Conservation (phyloP, 2,113 vertebrate genomes). For the Suncus etruscus region DNA sequence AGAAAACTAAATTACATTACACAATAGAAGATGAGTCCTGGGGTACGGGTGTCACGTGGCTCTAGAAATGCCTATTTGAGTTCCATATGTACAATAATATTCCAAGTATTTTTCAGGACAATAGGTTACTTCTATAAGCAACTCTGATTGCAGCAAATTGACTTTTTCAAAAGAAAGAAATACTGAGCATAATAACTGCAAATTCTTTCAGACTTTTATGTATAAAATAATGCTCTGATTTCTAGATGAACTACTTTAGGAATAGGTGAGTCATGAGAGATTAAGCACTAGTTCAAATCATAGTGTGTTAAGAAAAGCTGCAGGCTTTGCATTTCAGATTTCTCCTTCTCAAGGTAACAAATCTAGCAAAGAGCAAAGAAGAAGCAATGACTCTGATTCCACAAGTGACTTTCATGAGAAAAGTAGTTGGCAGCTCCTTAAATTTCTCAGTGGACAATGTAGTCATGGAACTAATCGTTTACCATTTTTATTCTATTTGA, state of each 20-base stretch:
- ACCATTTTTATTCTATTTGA: background rate
- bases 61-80: background rate
- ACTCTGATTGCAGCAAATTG: background rate
- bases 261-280: background rate
- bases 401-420: conserved; percentile 10
- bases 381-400: background rate
- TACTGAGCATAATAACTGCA: background rate
- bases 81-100: background rate
- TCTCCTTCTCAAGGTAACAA: background rate
- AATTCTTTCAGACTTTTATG: conserved; percentile 19
- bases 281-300: background rate
- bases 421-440: background rate
- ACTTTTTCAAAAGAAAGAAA: background rate
- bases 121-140: background rate
- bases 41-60: background rate
- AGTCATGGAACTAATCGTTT: conserved; percentile 19
- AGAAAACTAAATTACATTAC: background rate
- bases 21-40: background rate
- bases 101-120: background rate
- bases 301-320: background rate
- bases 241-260: conserved; percentile 22
- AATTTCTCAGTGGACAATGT: background rate
- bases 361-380: background rate
- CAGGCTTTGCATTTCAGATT: background rate
- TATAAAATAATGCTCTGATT: background rate